A percentile compares a stretch with the other conserved stretches of the same genome.
phyloP scores from a whole-genome alignment of 2,888 invertebrate species.

The Mythimna pallens region DNA sequence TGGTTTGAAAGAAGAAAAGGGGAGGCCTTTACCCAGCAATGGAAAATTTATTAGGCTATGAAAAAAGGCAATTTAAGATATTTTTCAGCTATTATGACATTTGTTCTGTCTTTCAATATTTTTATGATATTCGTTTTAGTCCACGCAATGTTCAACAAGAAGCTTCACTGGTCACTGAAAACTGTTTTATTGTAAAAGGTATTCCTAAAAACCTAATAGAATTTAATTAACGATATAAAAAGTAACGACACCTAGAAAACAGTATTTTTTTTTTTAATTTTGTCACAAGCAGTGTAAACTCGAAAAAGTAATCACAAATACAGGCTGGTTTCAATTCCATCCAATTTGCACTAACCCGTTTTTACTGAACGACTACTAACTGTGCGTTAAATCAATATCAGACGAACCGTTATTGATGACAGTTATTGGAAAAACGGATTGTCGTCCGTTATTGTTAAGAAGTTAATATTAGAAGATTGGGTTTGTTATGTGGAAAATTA shows the following conservation, averaged over 20 bases:
- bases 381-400: conserved; percentile 38
- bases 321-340: conserved; percentile 12
- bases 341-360: conserved; percentile 34
- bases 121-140: too few relatives aligned
- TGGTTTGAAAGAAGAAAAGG: too few relatives aligned
- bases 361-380: conserved; percentile 17
- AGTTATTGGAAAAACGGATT: conserved; percentile 29
- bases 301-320: not conserved
- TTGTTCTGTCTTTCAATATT: not conserved
- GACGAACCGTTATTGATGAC: conserved; percentile 12
- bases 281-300: not conserved
- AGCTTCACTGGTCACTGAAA: not conserved
- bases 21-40: too few relatives aligned
- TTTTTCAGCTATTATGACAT: too few relatives aligned
- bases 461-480: not conserved
- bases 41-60: too few relatives aligned
- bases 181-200: not conserved
- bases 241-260: not conserved
- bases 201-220: not conserved
- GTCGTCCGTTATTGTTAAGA: not conserved
- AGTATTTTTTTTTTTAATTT: not conserved
- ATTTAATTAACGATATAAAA: not conserved
- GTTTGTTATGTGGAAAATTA: not conserved
- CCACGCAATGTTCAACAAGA: not conserved
- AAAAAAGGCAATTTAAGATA: too few relatives aligned